Evolutionary conservation across 2,113 vertebrate genomes (phyloP), one percentile per base, ranked within the genome.

Genomic region (Noturus placidus): DNA sequence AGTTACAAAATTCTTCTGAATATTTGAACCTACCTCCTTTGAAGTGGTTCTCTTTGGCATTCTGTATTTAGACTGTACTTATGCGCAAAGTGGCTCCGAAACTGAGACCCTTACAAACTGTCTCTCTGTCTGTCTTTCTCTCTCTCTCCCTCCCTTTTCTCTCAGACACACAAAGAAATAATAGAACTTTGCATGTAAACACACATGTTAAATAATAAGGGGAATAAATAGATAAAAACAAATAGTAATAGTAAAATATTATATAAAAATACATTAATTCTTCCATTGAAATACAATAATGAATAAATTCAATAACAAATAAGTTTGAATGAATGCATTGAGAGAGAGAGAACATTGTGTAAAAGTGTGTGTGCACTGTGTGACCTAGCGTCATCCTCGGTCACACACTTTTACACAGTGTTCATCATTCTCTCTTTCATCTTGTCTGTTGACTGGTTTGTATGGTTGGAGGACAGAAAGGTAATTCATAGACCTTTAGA

Each of bases 21-120:
- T 88, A 70, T 30, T 52, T 46, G 27, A 82, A 87, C 90, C 79
- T 76, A 91, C 90, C 90, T 89, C 46, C 30, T 87, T 50, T 65
- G 56, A 35, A 74, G 88, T 2, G 63, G 87, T 87, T 74, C 74
- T 83, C 87, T 85, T 90, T 20, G 84, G 77, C 90, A 91, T 91
- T 87, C 67, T 89, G 83, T 54, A 59, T 86, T 67, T 14, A 38
- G 57, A 82, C 54, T 70, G 63, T 35, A 50, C 72, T 63, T 63
- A n/a, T 20, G 54, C 70, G 81, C 83, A 63, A 38, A 72, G 25
- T 59, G 59, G 57, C 56, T 87, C n/a, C 25, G 69, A 84, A 65
- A 67, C 42, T 78, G 42, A 82, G 63, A 70, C 74, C 46, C 65
- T n/a, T 5, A 54, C 35, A 61, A 82, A 56, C 35, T 52, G 35